Base-by-base conservation (phyloP, 92 coral and sea anemone genomes). In the Epizoanthus ramosus region DNA sequence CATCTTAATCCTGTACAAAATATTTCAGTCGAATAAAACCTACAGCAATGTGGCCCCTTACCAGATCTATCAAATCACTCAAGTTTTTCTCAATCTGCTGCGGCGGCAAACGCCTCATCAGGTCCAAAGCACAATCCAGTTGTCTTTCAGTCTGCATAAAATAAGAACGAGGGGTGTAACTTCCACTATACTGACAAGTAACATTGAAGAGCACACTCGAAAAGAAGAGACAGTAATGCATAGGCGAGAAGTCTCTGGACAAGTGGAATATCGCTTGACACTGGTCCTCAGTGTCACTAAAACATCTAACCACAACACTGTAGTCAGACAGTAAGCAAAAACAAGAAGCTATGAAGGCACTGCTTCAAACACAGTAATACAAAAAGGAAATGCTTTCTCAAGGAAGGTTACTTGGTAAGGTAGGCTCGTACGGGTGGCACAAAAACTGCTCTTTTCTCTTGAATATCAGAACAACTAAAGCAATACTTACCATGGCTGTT, bases 61-160 rank as follows among this genome's bases (percentile, higher is more conserved):
- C 99, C 97, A 96, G 86, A 81, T 96, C 99, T 79, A 96, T 96
- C 75, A 96, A 86, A 87, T 96, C 98, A 71, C 99, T 96, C 8
- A 96, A 85, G 83, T 96, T 96, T 84, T 94, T 96, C 83, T 96
- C 99, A 72, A 96, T 92, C 90, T 96, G 99, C 84, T 96, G 99
- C 53, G 99, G 99, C 47, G 99, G 99, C 64, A 96, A 91, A 73
- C 99, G 93, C 70, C 99, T 92, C 99, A 96, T 96, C 77, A 96
- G 89, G 90, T 96, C 99, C 90, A 96, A 91, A 33, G 99, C 99
- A 80, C 98, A 96, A 81, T 96, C 99, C 50, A 96, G 95, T 80
- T 96, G 99, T 77, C 93, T 86, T 31, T 96, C 99, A 61, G 98
- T 92, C 99, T 96, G 89, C 25, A 86, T 54, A 47, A 83, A 66